Conservation (phyloP, 2,888 invertebrate genomes). For the Phymatocera aterrima region DNA sequence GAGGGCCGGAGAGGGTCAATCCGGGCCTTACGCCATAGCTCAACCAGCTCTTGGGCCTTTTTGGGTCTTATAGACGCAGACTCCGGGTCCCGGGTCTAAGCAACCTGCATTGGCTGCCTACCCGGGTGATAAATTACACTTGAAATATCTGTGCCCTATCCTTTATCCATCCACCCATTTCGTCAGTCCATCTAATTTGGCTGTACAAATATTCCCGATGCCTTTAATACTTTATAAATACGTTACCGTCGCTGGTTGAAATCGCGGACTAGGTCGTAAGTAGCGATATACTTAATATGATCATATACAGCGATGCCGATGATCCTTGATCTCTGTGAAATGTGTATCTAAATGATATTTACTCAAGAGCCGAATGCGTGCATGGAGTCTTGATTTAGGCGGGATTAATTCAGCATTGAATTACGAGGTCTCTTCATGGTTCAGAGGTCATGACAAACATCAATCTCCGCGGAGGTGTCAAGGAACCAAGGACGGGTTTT, state of each 20-base stretch:
- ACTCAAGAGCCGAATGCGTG: background rate
- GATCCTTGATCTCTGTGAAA: background rate
- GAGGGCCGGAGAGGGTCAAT: conserved; percentile 58
- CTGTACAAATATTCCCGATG: conserved; percentile 15
- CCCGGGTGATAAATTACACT: conserved; percentile 70
- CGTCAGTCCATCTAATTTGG: conserved; percentile 50
- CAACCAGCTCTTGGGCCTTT: conserved; percentile 28
- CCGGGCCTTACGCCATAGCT: conserved; percentile 50
- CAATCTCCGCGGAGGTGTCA: conserved; percentile 13
- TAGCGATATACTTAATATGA: background rate
- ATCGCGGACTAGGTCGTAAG: background rate
- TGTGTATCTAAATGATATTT: background rate
- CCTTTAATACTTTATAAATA: background rate
- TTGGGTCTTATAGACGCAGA: conserved; percentile 19
- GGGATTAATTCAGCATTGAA: conserved; percentile 19
- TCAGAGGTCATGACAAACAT: conserved; percentile 32
- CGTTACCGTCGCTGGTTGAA: background rate
- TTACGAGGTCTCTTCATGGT: background rate
- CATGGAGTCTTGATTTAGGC: conserved; percentile 14
- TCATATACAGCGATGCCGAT: background rate
- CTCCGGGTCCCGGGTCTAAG: conserved; percentile 35
- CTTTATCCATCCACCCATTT: no score
- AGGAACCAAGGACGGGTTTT: conserved; percentile 1
- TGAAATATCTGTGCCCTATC: conserved; percentile 70
- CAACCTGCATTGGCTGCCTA: conserved; percentile 43